Percentiles rank a stretch among this genome's conserved stretches.
These are phyloP conservation scores for Neocloeon triangulifer DNA, from an alignment of 1,140 invertebrate species.

Conservation along the genomic window DNA sequence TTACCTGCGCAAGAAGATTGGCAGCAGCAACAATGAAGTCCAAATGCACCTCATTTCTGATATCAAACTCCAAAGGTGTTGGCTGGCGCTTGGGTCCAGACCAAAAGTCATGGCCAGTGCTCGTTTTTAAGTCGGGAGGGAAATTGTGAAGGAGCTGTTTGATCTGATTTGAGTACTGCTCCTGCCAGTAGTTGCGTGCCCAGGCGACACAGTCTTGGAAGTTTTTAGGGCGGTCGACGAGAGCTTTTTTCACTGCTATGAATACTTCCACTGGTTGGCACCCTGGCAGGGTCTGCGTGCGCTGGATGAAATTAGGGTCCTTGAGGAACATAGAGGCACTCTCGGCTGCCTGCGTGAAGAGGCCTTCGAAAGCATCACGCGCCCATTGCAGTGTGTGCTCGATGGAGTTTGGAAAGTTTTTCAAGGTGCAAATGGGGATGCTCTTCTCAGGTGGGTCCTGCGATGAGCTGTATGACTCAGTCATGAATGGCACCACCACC, in stretches of 20 bases:
- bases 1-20: constrained; percentile 76
- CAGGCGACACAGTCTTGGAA: constrained; percentile 79
- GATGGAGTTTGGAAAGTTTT: constrained; percentile 98
- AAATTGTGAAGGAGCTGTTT: constrained; percentile 93
- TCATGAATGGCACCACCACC: constrained; percentile 79
- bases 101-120: constrained; percentile 91
- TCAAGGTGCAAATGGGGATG: constrained; percentile 95
- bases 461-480: constrained; percentile 92
- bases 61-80: constrained; percentile 48
- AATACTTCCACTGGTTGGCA: constrained; percentile 77
- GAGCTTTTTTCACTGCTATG: constrained; percentile 66
- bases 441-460: constrained; percentile 97
- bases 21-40: constrained; percentile 84
- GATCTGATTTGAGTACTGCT: constrained; percentile 89
- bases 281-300: constrained; percentile 66
- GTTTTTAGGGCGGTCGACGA: constrained; percentile 57
- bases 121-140: constrained; percentile 79
- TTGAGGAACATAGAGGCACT: constrained; percentile 73
- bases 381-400: constrained; percentile 99
- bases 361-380: constrained; percentile 83
- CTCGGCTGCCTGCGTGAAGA: constrained; percentile 77
- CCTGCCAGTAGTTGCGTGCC: constrained; percentile 79
- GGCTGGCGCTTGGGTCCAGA: constrained; percentile 97
- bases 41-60: constrained; percentile 45
- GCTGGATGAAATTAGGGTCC: constrained; percentile 62